Evolutionary conservation across 2,113 vertebrate genomes (phyloP), one percentile per base, ranked within the genome.

Genomic region (Hemiscyllium ocellatum): DNA sequence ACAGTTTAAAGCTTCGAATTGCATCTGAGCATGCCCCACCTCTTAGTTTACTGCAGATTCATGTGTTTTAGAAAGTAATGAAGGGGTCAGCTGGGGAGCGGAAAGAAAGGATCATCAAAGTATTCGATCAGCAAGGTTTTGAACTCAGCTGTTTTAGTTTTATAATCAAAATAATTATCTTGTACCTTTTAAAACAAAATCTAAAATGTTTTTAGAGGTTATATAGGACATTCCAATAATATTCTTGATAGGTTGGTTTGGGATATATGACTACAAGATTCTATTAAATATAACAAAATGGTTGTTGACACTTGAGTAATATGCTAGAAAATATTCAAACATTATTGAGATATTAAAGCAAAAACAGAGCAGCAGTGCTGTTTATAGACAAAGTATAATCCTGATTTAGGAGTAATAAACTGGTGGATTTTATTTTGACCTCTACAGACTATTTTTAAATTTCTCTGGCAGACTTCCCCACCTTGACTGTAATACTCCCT

Each of bases 1-100:
- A 22, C n/a, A 93, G 68, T 94, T 68, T 91, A 93, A 93, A 93
- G 24, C n/a, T 93, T 93, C 89, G 47, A 50, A 72, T 72, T n/a
- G 20, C 8, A 95, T 95, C 20, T 33, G 42, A 68, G 91, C 37
- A 69, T n/a, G n/a, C 2, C 52, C 52, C 52, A 29, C 87, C 24
- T 61, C 87, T 90, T 66, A 20, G 3, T 17, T 83, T 37, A 83
- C 78, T 42, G 78, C 15, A 33, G 42, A 89, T 56, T 89, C 50
- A 50, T 89, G 52, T 89, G 26, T 52, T 56, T 33, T 56, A 26
- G 3, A 72, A 42, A 24, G 37, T 69, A 7, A 37, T 26, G 1
- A 12, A 26, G 33, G 50, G 24, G 22, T 0, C 29, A 20, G 20
- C 29, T 83, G 61, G 24, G 89, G 89, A 65, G 56, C 56, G 56